Conservation (phyloP, 2,888 invertebrate genomes). For the Chirona hameri region DNA sequence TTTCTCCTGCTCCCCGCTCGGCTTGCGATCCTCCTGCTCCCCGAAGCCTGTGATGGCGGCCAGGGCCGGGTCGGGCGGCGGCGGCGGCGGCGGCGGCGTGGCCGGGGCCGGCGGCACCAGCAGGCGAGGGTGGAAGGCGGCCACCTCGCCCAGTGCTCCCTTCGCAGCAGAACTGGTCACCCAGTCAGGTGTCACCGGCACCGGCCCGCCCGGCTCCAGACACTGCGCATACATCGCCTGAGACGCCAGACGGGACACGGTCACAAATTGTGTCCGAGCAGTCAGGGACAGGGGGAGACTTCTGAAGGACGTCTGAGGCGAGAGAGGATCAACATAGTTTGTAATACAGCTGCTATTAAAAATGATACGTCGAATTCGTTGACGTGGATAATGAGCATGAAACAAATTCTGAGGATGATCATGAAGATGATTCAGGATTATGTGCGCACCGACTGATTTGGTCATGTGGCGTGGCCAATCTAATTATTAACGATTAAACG, state of each 20-base stretch:
- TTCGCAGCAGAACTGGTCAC: background rate
- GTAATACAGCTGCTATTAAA: too few relatives aligned
- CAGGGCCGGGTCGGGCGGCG: constrained; percentile 22
- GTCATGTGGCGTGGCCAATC: too few relatives aligned
- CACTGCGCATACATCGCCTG: constrained; percentile 24
- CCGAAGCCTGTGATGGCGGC: constrained; percentile 29
- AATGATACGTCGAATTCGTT: too few relatives aligned
- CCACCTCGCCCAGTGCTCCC: background rate
- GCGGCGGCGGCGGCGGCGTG: background rate
- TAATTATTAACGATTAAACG: too few relatives aligned
- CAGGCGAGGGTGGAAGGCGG: constrained; percentile 27
- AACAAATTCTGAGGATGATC: too few relatives aligned
- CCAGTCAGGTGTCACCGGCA: constrained; percentile 26
- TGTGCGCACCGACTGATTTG: too few relatives aligned
- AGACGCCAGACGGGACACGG: background rate
- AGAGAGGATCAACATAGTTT: too few relatives aligned
- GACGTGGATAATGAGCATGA: too few relatives aligned
- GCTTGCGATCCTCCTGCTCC: background rate
- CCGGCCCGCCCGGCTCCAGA: background rate
- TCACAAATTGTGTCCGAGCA: background rate
- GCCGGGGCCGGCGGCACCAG: constrained; percentile 13
- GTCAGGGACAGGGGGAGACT: too few relatives aligned
- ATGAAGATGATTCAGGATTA: too few relatives aligned
- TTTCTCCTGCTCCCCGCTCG: constrained; percentile 22
- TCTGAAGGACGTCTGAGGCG: too few relatives aligned